Evolutionary conservation across 2,797 vertebrate species (phyloP).

Genomic region (Sphenopsis melanotis): DNA sequence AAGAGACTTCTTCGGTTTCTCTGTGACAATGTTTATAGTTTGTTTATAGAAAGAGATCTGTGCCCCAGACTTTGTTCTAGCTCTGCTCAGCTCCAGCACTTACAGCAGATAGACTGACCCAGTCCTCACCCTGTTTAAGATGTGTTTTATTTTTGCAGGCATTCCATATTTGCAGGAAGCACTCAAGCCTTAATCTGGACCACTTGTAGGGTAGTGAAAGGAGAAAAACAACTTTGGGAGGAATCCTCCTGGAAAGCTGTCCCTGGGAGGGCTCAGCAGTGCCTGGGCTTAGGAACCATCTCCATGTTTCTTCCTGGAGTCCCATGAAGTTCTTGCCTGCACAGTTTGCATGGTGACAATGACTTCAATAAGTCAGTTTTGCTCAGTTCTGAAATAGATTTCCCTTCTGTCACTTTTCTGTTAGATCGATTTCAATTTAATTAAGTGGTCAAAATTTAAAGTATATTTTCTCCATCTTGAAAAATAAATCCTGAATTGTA

Average conservation of each 20-base stretch:
- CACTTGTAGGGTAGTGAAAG: background rate
- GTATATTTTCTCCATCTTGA: background rate
- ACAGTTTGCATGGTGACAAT: background rate
- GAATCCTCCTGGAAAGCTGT: background rate
- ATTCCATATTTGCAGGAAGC: conserved; percentile 21
- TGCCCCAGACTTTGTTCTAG: background rate
- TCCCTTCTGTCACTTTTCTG: background rate
- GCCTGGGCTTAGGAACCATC: background rate
- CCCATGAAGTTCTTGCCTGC: background rate
- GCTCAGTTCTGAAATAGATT: background rate
- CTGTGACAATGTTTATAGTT: background rate
- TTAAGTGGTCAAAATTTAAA: background rate
- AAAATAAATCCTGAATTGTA: background rate
- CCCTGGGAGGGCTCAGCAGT: background rate
- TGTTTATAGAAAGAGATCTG: background rate
- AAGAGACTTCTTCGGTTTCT: conserved; percentile 25
- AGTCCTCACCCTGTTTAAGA: conserved; percentile 22
- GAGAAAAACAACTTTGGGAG: background rate
- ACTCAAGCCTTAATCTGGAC: conserved; percentile 11
- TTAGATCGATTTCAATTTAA: background rate
- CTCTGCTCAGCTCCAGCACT: background rate
- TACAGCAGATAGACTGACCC: background rate
- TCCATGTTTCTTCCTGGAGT: background rate
- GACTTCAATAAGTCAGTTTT: background rate
- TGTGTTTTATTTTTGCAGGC: conserved; percentile 26